Base-by-base conservation (phyloP, 1,140 invertebrate genomes). In the Drosophila elegans region DNA sequence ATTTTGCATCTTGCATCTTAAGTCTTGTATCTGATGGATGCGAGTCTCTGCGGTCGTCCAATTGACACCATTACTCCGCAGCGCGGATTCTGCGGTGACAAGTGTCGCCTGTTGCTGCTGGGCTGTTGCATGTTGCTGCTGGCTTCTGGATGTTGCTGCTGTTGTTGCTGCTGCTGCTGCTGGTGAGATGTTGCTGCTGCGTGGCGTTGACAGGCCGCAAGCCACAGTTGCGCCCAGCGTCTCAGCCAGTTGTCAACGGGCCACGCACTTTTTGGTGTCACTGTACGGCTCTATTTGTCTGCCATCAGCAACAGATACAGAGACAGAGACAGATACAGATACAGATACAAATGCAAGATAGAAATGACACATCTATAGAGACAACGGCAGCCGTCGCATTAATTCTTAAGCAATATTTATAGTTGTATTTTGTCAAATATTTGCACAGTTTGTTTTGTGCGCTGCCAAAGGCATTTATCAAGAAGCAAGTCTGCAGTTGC, bases 401-500 rank as follows among this genome's bases (percentile, higher is more conserved):
- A 89, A 89, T 89, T 89, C 84, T 89, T 89, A 69, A 88, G 84
- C 85, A 89, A 89, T 89, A 89, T 89, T 89, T 89, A 89, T 89
- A 90, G 84, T 89, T 89, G 85, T 89, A 89, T 89, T 89, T 89
- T 89, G 84, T 89, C 85, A 90, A 89, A 89, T 89, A 89, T 89
- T 89, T 89, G 84, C 84, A 89, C 84, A 89, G 84, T 89, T 89
- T 89, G 84, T 89, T 89, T 78, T 89, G 64, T 46, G 52, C 68
- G 84, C 73, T 90, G 84, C 71, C 77, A 88, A 84, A 84, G 85
- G 66, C 85, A 89, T 89, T 89, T 89, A 89, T 89, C 80, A 89
- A 89, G 77, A 66, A 66, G 48, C 29, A 34, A 53, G 25, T 32
- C 34, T 63, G 61, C 55, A 64, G 38, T 27, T 62, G 60, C 52